phyloP scores from a whole-genome alignment of 2,113 vertebrate species.

The Charadrius vociferus region DNA sequence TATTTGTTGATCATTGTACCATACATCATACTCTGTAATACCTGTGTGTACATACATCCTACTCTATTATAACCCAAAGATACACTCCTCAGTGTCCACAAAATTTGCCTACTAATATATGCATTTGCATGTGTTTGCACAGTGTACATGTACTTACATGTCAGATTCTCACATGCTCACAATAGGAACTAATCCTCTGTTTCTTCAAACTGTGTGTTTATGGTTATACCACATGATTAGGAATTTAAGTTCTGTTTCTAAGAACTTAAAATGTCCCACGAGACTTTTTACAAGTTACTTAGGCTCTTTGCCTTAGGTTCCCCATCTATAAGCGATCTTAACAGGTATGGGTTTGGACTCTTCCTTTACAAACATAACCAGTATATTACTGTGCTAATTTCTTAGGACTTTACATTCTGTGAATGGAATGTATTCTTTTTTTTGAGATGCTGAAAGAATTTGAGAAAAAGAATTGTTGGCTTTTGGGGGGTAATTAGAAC shows the following conservation, averaged over 20 bases:
- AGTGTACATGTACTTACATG: fast-evolving
- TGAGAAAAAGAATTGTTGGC: neutral
- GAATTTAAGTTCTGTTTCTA: neutral
- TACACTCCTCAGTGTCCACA: neutral
- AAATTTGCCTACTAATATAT: neutral
- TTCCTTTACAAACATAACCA: neutral
- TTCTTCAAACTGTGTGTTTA: neutral
- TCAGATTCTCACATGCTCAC: neutral
- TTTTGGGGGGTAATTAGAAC: neutral
- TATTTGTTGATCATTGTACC: neutral
- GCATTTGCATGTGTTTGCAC: neutral
- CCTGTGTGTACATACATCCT: neutral
- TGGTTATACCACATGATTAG: neutral
- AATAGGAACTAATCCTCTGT: neutral
- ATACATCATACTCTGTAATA: neutral
- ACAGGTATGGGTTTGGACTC: neutral
- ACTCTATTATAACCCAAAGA: neutral
- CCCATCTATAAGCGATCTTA: neutral
- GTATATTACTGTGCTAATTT: neutral
- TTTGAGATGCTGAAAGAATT: neutral
- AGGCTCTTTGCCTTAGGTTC: neutral
- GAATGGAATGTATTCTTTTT: neutral
- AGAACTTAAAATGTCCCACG: neutral
- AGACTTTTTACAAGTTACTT: neutral
- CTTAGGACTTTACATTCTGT: neutral